Evolutionary conservation across 2,888 invertebrate species (phyloP).

Genomic region (Synergus itoensis): DNA sequence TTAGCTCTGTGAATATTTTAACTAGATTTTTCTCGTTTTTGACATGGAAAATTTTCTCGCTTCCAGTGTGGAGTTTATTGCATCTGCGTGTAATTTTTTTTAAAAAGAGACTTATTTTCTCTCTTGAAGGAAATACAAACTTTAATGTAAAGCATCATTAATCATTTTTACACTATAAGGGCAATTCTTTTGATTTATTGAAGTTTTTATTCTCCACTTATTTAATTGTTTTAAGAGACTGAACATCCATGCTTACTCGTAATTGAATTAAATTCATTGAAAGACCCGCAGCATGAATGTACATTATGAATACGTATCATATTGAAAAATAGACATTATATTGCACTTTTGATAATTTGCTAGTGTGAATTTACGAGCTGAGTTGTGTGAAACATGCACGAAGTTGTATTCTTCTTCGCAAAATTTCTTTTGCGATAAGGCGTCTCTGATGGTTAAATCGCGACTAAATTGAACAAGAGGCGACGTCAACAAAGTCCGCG

Average conservation of each 20-base stretch:
- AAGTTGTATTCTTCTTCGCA: constrained; percentile 30
- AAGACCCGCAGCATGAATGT: background rate
- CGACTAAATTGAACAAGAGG: constrained; percentile 21
- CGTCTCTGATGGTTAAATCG: constrained; percentile 42
- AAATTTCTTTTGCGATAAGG: constrained; percentile 44
- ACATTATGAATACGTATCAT: too few species aligned
- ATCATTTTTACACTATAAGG: background rate
- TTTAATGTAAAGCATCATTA: constrained; percentile 15
- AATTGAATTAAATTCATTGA: background rate
- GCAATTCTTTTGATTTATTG: too few species aligned
- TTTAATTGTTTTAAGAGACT: background rate
- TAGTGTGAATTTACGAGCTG: constrained; percentile 30
- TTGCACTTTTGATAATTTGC: background rate
- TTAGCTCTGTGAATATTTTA: constrained; percentile 40
- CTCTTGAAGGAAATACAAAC: constrained; percentile 5
- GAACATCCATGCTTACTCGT: background rate
- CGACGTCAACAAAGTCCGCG: constrained; percentile 4
- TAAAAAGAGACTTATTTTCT: constrained; percentile 5
- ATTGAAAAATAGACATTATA: too few species aligned
- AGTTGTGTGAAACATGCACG: constrained; percentile 11
- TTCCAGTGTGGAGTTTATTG: constrained; percentile 21
- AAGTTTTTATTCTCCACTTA: background rate
- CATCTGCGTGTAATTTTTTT: constrained; percentile 32
- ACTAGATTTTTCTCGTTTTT: constrained; percentile 37
- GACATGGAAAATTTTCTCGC: constrained; percentile 26